Evolutionary conservation across 2,113 vertebrate genomes (phyloP).

Genomic region (Strix uralensis): DNA sequence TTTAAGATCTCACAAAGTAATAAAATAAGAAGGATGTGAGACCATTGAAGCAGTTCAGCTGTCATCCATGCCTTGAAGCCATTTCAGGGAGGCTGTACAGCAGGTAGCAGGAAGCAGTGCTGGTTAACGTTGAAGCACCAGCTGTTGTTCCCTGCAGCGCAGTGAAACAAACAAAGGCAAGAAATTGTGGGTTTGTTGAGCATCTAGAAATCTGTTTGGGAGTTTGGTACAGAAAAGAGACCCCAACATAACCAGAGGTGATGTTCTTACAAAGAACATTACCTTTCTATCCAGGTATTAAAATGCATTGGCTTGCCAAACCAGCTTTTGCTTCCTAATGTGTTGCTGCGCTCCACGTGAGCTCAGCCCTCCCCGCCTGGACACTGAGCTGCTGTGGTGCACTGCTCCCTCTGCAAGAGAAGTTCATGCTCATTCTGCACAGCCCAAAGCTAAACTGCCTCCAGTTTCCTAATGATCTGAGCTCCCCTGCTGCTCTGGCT

Average conservation of each 20-base stretch:
- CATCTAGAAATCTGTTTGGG: not conserved
- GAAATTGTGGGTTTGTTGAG: not conserved
- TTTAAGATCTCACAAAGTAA: not conserved
- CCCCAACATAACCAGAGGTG: not conserved
- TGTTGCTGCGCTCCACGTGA: not conserved
- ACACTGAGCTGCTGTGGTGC: too few species aligned
- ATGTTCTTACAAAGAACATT: not conserved
- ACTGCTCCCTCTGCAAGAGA: not conserved
- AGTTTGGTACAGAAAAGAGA: not conserved
- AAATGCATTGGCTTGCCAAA: not conserved
- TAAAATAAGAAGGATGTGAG: not conserved
- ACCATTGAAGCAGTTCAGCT: not conserved
- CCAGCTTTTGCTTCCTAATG: not conserved
- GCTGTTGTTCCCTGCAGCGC: not conserved
- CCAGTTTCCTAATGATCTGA: not conserved
- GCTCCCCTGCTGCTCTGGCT: not conserved
- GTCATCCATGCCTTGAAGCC: not conserved
- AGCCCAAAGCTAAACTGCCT: not conserved
- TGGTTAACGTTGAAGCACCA: not conserved
- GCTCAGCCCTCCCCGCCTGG: not conserved
- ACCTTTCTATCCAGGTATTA: not conserved
- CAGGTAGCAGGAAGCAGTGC: not conserved
- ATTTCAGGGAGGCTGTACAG: fast-evolving
- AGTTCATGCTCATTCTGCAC: not conserved
- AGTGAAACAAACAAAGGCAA: not conserved